phyloP scores from a whole-genome alignment of 2,113 vertebrate species.

The Atrichornis clamosus region DNA sequence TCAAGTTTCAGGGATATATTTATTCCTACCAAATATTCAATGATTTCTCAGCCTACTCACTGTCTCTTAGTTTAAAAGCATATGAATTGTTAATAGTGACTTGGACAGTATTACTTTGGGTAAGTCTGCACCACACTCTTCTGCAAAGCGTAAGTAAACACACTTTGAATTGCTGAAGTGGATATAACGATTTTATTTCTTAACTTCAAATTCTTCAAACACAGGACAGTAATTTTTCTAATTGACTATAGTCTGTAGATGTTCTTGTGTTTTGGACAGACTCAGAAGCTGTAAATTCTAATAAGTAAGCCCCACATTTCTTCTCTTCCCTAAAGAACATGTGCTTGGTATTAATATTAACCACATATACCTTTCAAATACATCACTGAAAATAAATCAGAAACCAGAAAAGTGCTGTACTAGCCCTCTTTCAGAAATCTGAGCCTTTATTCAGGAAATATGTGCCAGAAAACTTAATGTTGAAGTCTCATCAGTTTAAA shows the following conservation, averaged over 20 bases:
- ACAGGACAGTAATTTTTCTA: background rate
- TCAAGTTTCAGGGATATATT: background rate
- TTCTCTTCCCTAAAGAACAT: background rate
- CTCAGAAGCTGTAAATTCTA: background rate
- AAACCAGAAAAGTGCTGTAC: background rate
- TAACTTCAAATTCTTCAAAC: background rate
- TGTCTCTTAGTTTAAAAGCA: background rate
- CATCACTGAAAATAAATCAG: background rate
- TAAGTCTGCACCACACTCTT: background rate
- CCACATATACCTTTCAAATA: background rate
- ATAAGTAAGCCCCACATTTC: background rate
- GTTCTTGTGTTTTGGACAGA: background rate
- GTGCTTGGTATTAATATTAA: background rate
- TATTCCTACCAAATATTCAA: background rate
- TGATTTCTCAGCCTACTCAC: background rate
- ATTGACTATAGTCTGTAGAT: background rate
- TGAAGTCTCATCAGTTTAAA: background rate
- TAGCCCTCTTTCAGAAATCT: background rate
- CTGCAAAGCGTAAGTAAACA: background rate
- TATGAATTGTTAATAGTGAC: background rate
- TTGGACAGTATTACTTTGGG: background rate
- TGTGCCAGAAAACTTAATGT: background rate
- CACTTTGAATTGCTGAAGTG: background rate
- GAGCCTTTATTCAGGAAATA: background rate
- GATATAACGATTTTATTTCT: background rate